Base-by-base conservation (phyloP, 2,888 invertebrate species). In the Gonocerus acuteangulatus region DNA sequence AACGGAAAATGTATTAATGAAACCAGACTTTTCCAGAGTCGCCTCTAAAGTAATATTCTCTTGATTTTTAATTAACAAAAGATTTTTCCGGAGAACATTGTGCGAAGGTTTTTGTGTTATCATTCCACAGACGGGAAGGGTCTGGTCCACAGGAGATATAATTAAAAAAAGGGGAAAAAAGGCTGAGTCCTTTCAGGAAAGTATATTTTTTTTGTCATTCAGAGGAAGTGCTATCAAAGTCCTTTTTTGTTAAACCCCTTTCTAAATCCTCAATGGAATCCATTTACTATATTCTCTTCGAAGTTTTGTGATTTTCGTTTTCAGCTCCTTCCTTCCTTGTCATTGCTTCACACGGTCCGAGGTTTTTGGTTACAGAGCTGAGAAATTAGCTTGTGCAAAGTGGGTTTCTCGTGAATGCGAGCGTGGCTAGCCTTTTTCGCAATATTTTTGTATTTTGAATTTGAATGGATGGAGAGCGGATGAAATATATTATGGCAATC, bases 61-160 rank as follows among this genome's bases (percentile, higher is more conserved):
- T 21, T 6, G 23, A 48, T 23, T 23, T 48, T 48, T 48, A 48
- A 48, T 48, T 48, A 48, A 48, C 27, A 23, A 48, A 48, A 48
- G 23, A 48, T 48, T 48, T 48, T 15, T 2, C 7, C 47, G 48
- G 48, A 23, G 22, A 9, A 23, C 15, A 22, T 48, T 48, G 6
- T 48, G 23, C 13, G 6, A 11, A 9, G 9, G n/a, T 23, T 48
- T 47, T 49, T 49, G 11, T 49, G 22, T 49, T 49, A 49, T 49
- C 49, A 19, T 49, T 32, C 15, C 39, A 39, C 39, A 39, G 39
- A 39, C n/a, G 39, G 15, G 27, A 27, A 27, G 27, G 39, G 49
- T 23, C 49, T 49, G 49, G 32, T 18, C 49, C 34, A 16, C 2
- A 27, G 13, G 32, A 49, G 49, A 49, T 49, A 49, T 49, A 49